Conservation (phyloP, 1,140 invertebrate species). For the Sinella curviseta region DNA sequence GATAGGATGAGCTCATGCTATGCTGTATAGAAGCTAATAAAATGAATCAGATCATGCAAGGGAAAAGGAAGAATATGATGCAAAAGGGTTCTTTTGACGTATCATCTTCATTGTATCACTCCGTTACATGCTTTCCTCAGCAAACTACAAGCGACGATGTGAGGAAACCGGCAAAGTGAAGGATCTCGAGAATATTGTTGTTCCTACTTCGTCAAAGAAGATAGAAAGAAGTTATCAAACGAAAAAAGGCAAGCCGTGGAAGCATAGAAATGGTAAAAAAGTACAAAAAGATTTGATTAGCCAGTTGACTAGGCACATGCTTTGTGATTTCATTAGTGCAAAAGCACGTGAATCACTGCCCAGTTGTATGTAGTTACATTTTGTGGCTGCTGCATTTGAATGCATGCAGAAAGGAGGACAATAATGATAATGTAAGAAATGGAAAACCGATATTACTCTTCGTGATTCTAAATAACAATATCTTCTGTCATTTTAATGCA, state of each 20-base stretch:
- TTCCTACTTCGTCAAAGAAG: background rate
- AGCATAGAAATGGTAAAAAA: background rate
- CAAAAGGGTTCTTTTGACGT: background rate
- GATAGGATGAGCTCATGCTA: no score
- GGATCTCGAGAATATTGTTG: background rate
- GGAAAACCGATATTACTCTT: no score
- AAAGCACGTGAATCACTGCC: background rate
- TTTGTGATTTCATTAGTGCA: constrained; percentile 46
- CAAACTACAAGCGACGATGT: no score
- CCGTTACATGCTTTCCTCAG: background rate
- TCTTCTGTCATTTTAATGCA: no score
- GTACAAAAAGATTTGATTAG: constrained; percentile 45
- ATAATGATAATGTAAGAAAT: no score
- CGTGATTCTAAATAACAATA: no score
- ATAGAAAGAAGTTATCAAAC: background rate
- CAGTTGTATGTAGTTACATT: no score
- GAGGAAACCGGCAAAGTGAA: background rate
- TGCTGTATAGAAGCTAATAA: no score
- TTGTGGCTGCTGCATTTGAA: no score
- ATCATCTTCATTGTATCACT: background rate
- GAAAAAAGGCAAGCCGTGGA: constrained; percentile 10
- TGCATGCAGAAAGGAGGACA: no score
- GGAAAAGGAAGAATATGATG: background rate
- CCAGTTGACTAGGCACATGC: constrained; percentile 42
- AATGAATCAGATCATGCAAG: background rate